phyloP scores from a whole-genome alignment of 2,113 vertebrate genomes.

The Cynopterus brachyotis region DNA sequence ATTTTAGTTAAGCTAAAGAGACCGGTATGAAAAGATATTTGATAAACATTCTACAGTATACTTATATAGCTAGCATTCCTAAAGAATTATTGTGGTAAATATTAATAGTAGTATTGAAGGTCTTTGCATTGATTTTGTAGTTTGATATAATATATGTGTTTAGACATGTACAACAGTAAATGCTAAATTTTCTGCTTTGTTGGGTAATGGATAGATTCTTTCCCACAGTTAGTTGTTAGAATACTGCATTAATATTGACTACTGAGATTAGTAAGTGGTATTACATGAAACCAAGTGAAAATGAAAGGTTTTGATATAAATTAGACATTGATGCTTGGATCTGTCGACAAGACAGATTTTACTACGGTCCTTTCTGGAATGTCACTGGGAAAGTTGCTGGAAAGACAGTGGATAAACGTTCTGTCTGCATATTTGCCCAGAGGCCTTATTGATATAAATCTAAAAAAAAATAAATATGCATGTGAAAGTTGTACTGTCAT shows the following conservation, averaged over 20 bases:
- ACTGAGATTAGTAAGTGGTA: neutral
- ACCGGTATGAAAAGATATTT: neutral
- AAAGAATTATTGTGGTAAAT: neutral
- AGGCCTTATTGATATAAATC: constrained; percentile 34
- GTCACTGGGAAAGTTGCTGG: neutral
- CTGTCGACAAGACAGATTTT: constrained; percentile 6
- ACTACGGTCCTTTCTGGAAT: neutral
- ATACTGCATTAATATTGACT: neutral
- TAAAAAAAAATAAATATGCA: constrained; percentile 10
- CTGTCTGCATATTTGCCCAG: constrained; percentile 25
- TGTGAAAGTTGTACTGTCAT: constrained; percentile 23
- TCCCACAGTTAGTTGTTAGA: neutral
- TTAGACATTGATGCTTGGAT: neutral
- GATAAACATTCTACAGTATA: neutral
- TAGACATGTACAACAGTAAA: neutral
- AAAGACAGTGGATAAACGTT: neutral
- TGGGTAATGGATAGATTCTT: neutral
- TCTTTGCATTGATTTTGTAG: neutral
- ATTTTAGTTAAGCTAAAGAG: neutral
- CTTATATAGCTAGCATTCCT: neutral
- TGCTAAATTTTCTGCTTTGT: neutral
- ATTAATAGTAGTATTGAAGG: neutral
- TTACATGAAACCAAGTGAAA: neutral
- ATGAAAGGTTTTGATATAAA: constrained; percentile 15
- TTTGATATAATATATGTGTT: neutral